These are phyloP conservation scores for Sciurus vulgaris DNA, from an alignment of 2,797 vertebrate species.

Conservation along the genomic window DNA sequence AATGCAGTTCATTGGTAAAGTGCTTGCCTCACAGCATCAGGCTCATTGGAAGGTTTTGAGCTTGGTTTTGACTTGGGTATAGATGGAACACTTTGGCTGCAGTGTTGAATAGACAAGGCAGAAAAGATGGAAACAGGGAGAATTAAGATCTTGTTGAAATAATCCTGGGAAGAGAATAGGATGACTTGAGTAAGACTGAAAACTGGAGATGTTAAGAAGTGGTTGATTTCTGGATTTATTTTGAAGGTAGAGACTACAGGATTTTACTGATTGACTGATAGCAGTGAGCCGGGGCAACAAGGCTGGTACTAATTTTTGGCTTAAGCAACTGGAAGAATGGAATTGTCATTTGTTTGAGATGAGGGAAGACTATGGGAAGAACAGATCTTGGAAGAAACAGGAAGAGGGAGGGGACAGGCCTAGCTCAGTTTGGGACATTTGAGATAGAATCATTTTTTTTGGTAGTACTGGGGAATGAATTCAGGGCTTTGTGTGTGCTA, in stretches of 20 bases:
- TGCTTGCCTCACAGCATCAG: too few species aligned
- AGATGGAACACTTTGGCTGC: background rate
- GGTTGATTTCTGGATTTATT: constrained; percentile 50
- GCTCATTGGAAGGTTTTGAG: background rate
- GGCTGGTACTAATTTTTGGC: background rate
- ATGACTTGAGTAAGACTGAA: constrained; percentile 20
- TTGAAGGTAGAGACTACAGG: constrained; percentile 5
- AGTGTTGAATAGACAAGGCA: constrained; percentile 48
- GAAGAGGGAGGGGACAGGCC: background rate
- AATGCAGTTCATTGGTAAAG: too few species aligned
- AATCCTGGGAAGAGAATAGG: background rate
- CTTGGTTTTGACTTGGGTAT: background rate
- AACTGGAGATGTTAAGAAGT: background rate
- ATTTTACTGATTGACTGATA: background rate
- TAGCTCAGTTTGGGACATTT: background rate
- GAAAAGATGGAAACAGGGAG: background rate
- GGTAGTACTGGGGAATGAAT: background rate
- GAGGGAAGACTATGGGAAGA: background rate
- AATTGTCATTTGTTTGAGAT: constrained; percentile 32
- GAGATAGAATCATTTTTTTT: background rate
- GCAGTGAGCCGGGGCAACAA: background rate
- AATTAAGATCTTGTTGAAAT: constrained; percentile 11
- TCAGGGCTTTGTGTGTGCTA: too few species aligned
- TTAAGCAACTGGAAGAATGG: constrained; percentile 4
- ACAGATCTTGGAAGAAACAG: background rate